These are phyloP conservation scores for Coptotermes formosanus DNA, from an alignment of 1,140 invertebrate genomes.

Conservation along the genomic window DNA sequence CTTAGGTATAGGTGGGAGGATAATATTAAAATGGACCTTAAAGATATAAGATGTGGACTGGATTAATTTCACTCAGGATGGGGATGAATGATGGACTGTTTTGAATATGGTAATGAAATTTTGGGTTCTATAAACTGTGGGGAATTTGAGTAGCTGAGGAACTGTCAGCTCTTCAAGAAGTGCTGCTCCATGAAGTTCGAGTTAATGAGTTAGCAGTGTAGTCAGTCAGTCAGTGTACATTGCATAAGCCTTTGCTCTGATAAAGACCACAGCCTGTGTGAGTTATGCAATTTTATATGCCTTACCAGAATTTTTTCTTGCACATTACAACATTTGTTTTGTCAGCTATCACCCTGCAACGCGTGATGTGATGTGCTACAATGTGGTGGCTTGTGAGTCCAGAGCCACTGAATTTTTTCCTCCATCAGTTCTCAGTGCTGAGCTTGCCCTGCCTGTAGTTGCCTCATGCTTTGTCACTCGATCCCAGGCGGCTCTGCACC, in stretches of 20 bases:
- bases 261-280: background rate
- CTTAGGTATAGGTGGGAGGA: too few species aligned
- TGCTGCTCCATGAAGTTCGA: too few species aligned
- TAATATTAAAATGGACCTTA: too few species aligned
- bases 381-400: constrained; percentile 71
- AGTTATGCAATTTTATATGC: background rate
- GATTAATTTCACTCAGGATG: too few species aligned
- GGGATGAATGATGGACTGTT: too few species aligned
- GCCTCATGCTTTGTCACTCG: constrained; percentile 70
- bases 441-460: constrained; percentile 75
- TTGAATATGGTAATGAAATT: too few species aligned
- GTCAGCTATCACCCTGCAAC: constrained; percentile 62
- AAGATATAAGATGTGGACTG: too few species aligned
- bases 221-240: background rate
- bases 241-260: background rate
- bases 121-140: too few species aligned
- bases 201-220: too few species aligned
- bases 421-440: constrained; percentile 63
- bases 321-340: background rate
- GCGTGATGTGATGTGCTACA: constrained; percentile 75
- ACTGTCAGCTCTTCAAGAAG: too few species aligned
- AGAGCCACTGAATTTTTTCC: constrained; percentile 45
- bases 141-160: too few species aligned
- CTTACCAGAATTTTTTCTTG: too few species aligned
- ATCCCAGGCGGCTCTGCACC: constrained; percentile 82